phyloP scores from a whole-genome alignment of 2,797 vertebrate species.

The Okamejei kenojei region DNA sequence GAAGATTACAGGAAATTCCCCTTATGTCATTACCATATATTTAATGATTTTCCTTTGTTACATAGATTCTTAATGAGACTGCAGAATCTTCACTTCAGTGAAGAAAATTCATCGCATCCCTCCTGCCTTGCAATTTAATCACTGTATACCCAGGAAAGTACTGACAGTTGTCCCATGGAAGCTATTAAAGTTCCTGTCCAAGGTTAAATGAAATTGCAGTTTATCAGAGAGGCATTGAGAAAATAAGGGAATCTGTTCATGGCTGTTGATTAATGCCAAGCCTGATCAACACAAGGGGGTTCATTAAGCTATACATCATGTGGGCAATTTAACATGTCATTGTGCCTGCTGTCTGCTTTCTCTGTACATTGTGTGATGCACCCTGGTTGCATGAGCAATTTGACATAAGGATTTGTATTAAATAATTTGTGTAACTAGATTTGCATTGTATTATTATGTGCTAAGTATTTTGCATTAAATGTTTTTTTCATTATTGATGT shows the following conservation, averaged over 20 bases:
- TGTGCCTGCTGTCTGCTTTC: constrained; percentile 80
- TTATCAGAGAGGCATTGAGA: constrained; percentile 99
- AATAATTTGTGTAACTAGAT: constrained; percentile 39
- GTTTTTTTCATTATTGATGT: neutral
- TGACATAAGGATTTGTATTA: constrained; percentile 41
- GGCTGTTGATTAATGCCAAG: constrained; percentile 99
- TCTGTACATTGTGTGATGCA: constrained; percentile 45
- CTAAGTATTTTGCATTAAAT: constrained; percentile 16
- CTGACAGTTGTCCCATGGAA: constrained; percentile 99
- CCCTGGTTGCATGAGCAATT: constrained; percentile 51
- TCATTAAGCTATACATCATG: constrained; percentile 99
- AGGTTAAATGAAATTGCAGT: constrained; percentile 99
- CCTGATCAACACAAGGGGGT: constrained; percentile 99
- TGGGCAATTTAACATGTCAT: constrained; percentile 98
- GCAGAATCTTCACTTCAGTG: constrained; percentile 82
- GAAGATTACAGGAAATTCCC: constrained; percentile 6
- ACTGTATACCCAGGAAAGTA: constrained; percentile 90
- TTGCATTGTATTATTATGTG: constrained; percentile 37
- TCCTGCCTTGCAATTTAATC: constrained; percentile 95
- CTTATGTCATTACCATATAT: constrained; percentile 9
- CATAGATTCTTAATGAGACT: constrained; percentile 69
- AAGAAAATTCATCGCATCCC: constrained; percentile 78
- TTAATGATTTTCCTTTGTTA: constrained; percentile 53
- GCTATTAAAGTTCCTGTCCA: constrained; percentile 99
- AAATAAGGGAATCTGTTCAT: constrained; percentile 99